Conservation (phyloP, 2,888 invertebrate species). For the Bimastos eiseni region DNA sequence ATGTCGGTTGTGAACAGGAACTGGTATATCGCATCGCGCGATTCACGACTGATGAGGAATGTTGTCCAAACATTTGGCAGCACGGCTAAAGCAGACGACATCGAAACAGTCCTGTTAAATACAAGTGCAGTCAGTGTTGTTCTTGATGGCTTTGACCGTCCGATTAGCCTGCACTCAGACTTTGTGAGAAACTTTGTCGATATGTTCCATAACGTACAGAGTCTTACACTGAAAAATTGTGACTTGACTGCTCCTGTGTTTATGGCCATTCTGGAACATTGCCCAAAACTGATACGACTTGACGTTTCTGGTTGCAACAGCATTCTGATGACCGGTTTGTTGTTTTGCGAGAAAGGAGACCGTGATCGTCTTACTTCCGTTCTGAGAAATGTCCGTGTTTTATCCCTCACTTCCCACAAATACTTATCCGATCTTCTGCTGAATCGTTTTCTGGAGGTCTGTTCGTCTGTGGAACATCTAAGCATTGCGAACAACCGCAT, state of each 20-base stretch:
- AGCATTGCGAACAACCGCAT: not conserved
- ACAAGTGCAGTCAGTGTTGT: not conserved
- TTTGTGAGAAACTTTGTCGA: not conserved
- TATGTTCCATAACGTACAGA: not conserved
- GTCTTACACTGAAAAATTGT: not conserved
- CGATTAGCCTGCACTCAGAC: not conserved
- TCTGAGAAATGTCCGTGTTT: not conserved
- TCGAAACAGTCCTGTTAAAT: not conserved
- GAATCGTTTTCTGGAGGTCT: not conserved
- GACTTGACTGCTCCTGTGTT: not conserved
- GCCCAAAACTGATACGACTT: not conserved
- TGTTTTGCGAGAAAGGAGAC: not conserved
- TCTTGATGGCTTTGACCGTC: conserved; percentile 20
- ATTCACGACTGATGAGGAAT: not conserved
- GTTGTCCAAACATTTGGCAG: not conserved
- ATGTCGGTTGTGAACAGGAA: not conserved
- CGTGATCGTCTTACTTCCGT: not conserved
- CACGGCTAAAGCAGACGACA: not conserved
- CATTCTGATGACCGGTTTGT: not conserved
- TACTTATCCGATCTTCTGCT: not conserved
- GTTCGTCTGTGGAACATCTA: not conserved
- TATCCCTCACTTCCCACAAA: not conserved
- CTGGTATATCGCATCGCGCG: not conserved
- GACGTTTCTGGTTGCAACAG: not conserved
- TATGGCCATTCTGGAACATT: not conserved